Evolutionary conservation across 2,113 vertebrate species (phyloP).

Genomic region (Amphilophus citrinellus): DNA sequence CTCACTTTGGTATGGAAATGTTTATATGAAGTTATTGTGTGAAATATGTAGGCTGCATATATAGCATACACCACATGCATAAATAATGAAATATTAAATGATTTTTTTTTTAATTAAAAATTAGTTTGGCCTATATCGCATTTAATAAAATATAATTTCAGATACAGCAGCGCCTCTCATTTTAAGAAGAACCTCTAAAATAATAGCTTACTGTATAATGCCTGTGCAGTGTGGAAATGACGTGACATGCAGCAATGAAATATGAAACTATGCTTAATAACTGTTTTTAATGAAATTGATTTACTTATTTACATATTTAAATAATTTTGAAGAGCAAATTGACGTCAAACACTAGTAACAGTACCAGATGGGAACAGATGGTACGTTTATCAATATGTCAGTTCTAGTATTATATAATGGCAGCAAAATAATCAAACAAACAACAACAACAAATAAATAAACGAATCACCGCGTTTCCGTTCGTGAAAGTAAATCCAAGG

Average conservation of each 20-base stretch:
- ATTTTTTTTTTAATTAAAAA: too few species aligned
- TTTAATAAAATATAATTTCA: background rate
- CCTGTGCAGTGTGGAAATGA: background rate
- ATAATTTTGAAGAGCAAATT: background rate
- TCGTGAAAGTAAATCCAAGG: background rate
- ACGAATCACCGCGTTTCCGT: background rate
- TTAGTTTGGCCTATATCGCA: too few species aligned
- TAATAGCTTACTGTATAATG: background rate
- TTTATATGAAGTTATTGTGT: background rate
- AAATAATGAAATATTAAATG: background rate
- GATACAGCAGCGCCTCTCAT: background rate
- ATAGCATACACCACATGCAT: background rate
- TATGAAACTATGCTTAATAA: background rate
- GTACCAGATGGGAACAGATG: background rate
- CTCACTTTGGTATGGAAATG: background rate
- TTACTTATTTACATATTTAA: background rate
- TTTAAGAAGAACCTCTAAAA: background rate
- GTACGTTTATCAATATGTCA: background rate
- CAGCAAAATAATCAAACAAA: background rate
- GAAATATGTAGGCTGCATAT: background rate
- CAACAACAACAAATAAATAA: background rate
- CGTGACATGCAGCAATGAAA: background rate
- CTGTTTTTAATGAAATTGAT: background rate
- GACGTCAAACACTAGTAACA: background rate
- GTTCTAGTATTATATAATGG: background rate